Evolutionary conservation across 2,113 vertebrate species (phyloP), one percentile per base, ranked within the genome.

Genomic region (Chamaetylas fuelleborni): DNA sequence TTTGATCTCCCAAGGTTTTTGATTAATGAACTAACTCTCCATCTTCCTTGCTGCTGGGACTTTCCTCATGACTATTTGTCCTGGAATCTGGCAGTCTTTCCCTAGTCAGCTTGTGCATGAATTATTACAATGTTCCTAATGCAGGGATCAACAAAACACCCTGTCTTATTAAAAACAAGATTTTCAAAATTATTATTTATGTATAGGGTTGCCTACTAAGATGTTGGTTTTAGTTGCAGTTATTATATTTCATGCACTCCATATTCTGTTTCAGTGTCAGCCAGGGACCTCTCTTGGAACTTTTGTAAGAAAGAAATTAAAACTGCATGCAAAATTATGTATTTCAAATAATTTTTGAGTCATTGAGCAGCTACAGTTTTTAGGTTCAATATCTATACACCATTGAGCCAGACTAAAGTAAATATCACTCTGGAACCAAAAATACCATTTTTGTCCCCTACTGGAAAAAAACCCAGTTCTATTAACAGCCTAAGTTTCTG

Each of bases 111-210:
- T 69, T 65, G n/a, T 34, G 53, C 65, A 65, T 91, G 73, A 95
- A 88, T 85, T 93, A 95, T 93, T 91, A 62, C 62, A 88, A 19
- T 31, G 29, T 57, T 85, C 81, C 70, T 95, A 85, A 84, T 70
- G 29, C 78, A 70, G 43, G 43, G 53, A 94, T 87, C 87, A 76
- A 85, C 70, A 95, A 89, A 96, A 77, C 40, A 91, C 81, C 40
- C 51, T n/a, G 18, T 65, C 89, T 92, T 92, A 86, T 85, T 94
- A 90, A 86, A 94, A 96, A 36, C 16, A 72, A 71, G 54, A 78
- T 91, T 92, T 90, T 87, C 48, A 76, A 81, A 92, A 78, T 81
- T 92, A 76, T 86, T 93, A 81, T 91, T 95, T 94, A 88, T 86
- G 36, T 90, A 84, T 57, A 81, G 69, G 86, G 31, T 90, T 89